phyloP scores from a whole-genome alignment of 2,888 invertebrate species.

The Rhagium mordax region DNA sequence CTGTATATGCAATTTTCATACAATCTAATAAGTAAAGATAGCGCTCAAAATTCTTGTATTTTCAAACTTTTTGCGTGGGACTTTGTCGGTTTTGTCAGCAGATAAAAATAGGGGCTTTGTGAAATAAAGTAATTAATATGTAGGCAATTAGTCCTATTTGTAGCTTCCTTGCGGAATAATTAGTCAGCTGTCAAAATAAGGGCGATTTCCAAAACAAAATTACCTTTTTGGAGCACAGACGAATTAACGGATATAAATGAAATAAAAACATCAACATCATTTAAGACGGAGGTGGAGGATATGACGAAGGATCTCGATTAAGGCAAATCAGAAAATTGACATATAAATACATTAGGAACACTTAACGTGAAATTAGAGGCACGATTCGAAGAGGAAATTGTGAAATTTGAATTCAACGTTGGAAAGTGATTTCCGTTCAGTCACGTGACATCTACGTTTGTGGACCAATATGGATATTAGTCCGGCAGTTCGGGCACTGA shows the following conservation, averaged over 20 bases:
- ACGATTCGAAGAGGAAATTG: constrained; percentile 69
- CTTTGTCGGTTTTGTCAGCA: neutral
- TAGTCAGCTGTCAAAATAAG: neutral
- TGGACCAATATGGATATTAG: constrained; percentile 30
- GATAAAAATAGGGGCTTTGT: neutral
- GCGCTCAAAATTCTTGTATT: too few relatives aligned
- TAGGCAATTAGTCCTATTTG: constrained; percentile 1
- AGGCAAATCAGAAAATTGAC: constrained; percentile 59
- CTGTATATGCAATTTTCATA: too few relatives aligned
- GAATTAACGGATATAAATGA: constrained; percentile 16
- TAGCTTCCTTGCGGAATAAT: neutral
- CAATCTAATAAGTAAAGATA: too few relatives aligned
- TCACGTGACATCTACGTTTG: constrained; percentile 63
- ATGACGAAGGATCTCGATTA: constrained; percentile 19
- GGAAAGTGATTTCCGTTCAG: constrained; percentile 65
- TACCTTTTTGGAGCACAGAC: neutral
- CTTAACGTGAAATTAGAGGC: constrained; percentile 66
- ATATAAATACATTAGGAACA: constrained; percentile 67
- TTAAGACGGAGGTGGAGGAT: constrained; percentile 15
- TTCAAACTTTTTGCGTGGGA: neutral
- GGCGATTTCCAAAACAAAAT: constrained; percentile 1
- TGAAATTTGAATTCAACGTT: constrained; percentile 68
- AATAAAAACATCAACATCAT: constrained; percentile 18
- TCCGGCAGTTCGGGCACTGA: constrained; percentile 7
- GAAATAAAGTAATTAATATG: neutral